phyloP scores from a whole-genome alignment of 2,113 vertebrate genomes.

The pig (Sus scrofa) region DNA sequence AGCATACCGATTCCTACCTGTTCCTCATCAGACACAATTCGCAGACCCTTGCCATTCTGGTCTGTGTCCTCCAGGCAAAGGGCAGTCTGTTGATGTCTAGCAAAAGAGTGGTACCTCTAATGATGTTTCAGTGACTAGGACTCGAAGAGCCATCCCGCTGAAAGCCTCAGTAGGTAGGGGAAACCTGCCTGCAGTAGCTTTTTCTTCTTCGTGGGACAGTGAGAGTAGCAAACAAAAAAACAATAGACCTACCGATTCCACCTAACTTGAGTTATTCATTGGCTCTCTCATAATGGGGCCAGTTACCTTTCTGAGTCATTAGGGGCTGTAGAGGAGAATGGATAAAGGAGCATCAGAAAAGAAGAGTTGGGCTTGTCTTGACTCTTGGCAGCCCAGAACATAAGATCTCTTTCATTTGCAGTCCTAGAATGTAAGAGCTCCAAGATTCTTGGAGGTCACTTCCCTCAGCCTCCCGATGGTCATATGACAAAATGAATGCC shows the following conservation, averaged over 20 bases:
- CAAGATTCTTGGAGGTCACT: neutral
- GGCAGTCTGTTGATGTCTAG: neutral
- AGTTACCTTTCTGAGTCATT: neutral
- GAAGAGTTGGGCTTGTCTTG: neutral
- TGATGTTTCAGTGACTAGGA: neutral
- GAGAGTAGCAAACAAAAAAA: neutral
- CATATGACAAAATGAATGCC: neutral
- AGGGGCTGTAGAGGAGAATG: neutral
- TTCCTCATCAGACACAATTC: neutral
- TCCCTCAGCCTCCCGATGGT: conserved; percentile 22
- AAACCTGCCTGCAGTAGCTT: neutral
- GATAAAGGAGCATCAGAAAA: neutral
- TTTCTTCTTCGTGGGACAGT: conserved; percentile 21
- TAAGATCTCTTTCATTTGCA: neutral
- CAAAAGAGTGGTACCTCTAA: neutral
- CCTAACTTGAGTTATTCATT: neutral
- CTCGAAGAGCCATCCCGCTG: neutral
- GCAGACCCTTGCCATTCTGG: neutral
- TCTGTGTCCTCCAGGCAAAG: neutral
- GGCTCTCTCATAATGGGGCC: neutral
- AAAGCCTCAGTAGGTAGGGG: neutral
- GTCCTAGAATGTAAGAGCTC: neutral
- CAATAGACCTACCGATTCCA: neutral
- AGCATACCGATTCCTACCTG: neutral
- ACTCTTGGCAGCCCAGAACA: neutral